Conservation (phyloP, 1,140 invertebrate species). For the Bombus confusus region DNA sequence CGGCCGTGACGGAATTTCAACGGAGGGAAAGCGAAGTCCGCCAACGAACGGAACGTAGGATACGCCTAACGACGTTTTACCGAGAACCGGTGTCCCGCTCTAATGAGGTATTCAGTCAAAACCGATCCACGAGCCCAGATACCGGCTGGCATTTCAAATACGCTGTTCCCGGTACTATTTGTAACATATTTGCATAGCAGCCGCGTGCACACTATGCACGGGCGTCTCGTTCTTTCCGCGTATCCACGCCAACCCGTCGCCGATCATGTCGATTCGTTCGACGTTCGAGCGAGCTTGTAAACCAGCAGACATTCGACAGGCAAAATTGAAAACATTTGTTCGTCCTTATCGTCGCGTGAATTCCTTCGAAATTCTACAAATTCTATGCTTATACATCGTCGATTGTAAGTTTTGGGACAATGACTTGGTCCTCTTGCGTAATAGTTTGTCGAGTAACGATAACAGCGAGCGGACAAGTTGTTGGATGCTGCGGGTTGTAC, state of each 20-base stretch:
- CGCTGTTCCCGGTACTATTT: constrained; percentile 40
- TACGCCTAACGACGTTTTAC: constrained; percentile 50
- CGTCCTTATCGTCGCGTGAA: not conserved
- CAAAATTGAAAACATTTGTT: not conserved
- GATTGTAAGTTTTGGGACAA: not conserved
- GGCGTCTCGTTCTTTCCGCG: constrained; percentile 15
- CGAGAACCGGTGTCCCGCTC: constrained; percentile 28
- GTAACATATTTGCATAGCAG: constrained; percentile 48
- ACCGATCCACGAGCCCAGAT: constrained; percentile 50
- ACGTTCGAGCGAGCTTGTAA: not conserved
- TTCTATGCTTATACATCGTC: too few relatives aligned
- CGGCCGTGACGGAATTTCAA: constrained; percentile 35
- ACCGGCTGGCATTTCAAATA: constrained; percentile 41
- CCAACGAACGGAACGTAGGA: constrained; percentile 12
- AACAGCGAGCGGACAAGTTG: too few relatives aligned
- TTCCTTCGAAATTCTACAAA: not conserved
- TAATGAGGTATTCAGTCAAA: constrained; percentile 58
- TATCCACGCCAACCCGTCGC: not conserved
- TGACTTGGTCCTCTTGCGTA: not conserved
- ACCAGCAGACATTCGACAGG: not conserved
- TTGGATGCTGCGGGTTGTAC: too few relatives aligned
- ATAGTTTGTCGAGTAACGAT: too few relatives aligned
- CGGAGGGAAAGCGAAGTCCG: constrained; percentile 21
- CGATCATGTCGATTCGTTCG: not conserved
- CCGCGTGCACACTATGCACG: not conserved